phyloP scores from a whole-genome alignment of 2,797 vertebrate species.

The Gymnocypris eckloni region DNA sequence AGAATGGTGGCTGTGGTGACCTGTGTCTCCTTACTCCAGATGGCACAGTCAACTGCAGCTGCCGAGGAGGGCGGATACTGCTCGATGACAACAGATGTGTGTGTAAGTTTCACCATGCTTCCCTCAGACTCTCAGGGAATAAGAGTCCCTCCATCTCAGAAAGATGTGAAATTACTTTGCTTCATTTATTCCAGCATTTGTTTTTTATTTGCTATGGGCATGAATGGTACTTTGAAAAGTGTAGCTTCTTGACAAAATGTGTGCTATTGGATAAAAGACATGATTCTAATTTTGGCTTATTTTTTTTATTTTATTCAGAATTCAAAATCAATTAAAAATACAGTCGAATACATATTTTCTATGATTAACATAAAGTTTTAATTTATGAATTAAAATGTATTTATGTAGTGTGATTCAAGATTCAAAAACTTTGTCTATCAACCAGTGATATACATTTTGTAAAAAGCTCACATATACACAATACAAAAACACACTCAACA shows the following conservation, averaged over 20 bases:
- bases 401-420: no score
- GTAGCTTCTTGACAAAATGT: not conserved
- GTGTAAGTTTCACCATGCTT: constrained; percentile 86
- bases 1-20: constrained; percentile 96
- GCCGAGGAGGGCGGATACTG: constrained; percentile 91
- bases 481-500: no score
- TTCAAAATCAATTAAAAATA: not conserved
- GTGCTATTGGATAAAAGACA: not conserved
- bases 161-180: constrained; percentile 16
- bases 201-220: not conserved
- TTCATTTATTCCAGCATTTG: not conserved
- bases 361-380: not conserved
- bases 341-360: not conserved
- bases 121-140: constrained; percentile 8
- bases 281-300: not conserved
- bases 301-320: not conserved
- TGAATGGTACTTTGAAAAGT: not conserved
- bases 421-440: no score
- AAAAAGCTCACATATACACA: no score
- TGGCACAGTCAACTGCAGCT: constrained; percentile 93
- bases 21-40: constrained; percentile 92
- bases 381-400: no score
- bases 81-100: constrained; percentile 97
- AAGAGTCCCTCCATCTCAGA: not conserved
- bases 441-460: no score